Evolutionary conservation across 2,797 vertebrate genomes (phyloP), one percentile per base, ranked within the genome.

Genomic region (Coregonus sp.): DNA sequence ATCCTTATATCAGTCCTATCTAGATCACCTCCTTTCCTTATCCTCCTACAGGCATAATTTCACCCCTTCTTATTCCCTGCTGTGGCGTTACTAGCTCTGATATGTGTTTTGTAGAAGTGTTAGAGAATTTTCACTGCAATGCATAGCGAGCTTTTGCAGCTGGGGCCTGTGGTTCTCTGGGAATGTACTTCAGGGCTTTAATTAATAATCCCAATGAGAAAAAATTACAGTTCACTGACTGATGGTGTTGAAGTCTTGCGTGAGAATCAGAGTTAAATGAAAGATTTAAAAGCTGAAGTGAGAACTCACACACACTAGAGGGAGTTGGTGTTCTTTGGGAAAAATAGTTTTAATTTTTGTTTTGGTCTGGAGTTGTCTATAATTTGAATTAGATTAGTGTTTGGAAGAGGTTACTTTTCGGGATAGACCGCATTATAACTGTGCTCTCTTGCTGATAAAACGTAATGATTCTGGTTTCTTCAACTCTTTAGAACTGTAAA

Each of bases 231-330:
- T 47, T 9, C 40, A 47, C 40, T 47, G 40, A 40, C 29, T 29
- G 20, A 56, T 7, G 15, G 67, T 14, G 1, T 69, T 35, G 67
- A 40, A 33, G 4, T 15, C 1, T 33, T 67, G 12, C 6, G 5
- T 40, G 33, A 35, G 29, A 67, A 29, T 15, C 12, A n/a, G 61
- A 9, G 4, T n/a, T 47, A 11, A 40, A 69, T 40, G 1, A 40
- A 68, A 35, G 16, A 29, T 35, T 33, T 16, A 15, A 14, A 47
- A 47, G 15, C 40, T 63, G 11, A 75, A 31, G 15, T 70, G 16
- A 20, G 11, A n/a, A 29, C 50, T 0, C 67, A 4, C 3, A 47
- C 65, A 56, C 91, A 85, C 80, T 81, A 86, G 93, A 88, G 86
- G 88, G 78, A 79, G 75, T 75, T 69, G 71, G 76, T 80, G 76